Base-by-base conservation (phyloP, 2,888 invertebrate genomes). In the Microplitis manilae region DNA sequence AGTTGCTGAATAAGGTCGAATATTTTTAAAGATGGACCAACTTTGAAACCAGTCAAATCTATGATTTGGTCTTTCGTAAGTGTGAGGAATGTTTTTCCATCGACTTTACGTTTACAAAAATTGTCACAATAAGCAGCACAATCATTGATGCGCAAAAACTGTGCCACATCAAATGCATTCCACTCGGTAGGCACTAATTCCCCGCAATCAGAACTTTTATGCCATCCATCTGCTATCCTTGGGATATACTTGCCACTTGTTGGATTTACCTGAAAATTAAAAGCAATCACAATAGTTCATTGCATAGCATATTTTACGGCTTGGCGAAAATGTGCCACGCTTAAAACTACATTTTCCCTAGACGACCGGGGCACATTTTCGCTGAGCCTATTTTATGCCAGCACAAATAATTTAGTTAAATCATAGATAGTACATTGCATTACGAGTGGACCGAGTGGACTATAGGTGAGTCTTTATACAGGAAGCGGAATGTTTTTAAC, bases 21-120 rank as follows among this genome's bases (percentile, higher is more conserved):
- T 85, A 98, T 97, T 92, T 98, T 98, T 79, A 98, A 90, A 17
- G 97, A 97, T 6, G 98, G 98, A 1, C 98, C 98, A 78, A 98
- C 97, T 92, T 97, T 98, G 93, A 96, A 97, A 83, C 96, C 95
- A 38, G 97, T 94, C 80, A 97, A 91, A 85, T 95, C 95, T 84
- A 97, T 94, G 81, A 98, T 96, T 91, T 97, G 95, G 88, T 97
- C 97, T 91, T 97, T 97, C 71, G 94, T 94, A 78, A 98, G 91
- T 81, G 94, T 93, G 79, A 98, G 91, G 87, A 98, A 92, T 87
- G 93, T 93, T 79, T 94, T 93, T 0, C 98, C 98, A 83, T 95
- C 95, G 81, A 98, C 94, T 89, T 94, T 94, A 92, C 87, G 86
- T 85, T 91, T 91, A 79, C 90, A 91, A 87, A 94, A 93, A 81